phyloP scores from a whole-genome alignment of 2,797 vertebrate genomes.

The Notolepis coatsorum region DNA sequence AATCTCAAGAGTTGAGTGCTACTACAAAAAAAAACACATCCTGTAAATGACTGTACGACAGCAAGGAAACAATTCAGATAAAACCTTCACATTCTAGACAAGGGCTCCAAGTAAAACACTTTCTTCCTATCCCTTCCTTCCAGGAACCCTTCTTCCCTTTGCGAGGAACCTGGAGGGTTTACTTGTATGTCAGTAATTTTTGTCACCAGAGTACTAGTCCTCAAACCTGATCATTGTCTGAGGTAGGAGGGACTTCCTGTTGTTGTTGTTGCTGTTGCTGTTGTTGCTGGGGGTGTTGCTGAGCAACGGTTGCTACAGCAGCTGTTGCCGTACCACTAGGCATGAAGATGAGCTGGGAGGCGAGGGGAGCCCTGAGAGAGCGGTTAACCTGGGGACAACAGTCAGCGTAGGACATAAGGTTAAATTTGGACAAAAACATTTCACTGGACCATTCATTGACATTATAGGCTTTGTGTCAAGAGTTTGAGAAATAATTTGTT shows the following conservation, averaged over 20 bases:
- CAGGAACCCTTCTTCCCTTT: no score
- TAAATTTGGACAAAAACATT: conserved; percentile 1
- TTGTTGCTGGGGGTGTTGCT: conserved; percentile 74
- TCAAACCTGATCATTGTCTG: conserved; percentile 93
- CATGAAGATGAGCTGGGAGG: conserved; percentile 98
- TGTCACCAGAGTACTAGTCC: neutral
- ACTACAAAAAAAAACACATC: neutral
- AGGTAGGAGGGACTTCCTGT: conserved; percentile 85
- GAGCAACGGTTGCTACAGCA: conserved; percentile 83
- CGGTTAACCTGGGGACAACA: conserved; percentile 82
- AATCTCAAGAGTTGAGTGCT: neutral
- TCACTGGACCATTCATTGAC: neutral
- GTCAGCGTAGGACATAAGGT: conserved; percentile 13
- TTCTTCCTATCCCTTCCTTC: no score
- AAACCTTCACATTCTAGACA: neutral
- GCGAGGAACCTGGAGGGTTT: no score
- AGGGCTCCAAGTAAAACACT: no score
- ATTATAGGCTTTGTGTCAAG: neutral
- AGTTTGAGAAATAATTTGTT: no score
- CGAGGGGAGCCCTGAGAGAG: conserved; percentile 88
- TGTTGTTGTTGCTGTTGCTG: conserved; percentile 61
- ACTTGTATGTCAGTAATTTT: no score
- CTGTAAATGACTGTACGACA: neutral
- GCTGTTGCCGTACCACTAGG: conserved; percentile 94
- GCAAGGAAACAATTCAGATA: neutral